Evolutionary conservation across 2,888 invertebrate species (phyloP).

Genomic region (Synanthedon myopaeformis): DNA sequence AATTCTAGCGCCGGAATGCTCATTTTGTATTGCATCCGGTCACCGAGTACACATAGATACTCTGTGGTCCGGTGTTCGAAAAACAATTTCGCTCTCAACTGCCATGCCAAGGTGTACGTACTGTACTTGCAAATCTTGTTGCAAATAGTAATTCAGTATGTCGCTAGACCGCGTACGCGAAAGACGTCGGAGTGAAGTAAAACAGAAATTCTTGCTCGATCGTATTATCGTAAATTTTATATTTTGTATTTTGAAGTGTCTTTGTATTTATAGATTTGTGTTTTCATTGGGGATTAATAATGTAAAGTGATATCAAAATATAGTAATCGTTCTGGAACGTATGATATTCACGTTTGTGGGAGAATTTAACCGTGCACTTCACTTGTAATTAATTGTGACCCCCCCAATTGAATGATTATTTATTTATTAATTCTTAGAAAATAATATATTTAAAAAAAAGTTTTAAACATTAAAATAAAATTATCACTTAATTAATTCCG

Average conservation of each 20-base stretch:
- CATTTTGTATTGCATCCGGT: constrained; percentile 13
- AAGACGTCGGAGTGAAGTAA: constrained; percentile 21
- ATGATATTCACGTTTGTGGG: not conserved
- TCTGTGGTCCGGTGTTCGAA: constrained; percentile 36
- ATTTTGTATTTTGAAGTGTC: constrained; percentile 14
- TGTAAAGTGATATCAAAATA: not conserved
- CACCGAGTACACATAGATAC: too few relatives aligned
- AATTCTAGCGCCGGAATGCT: not conserved
- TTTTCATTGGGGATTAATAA: not conserved
- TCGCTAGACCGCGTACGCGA: constrained; percentile 47
- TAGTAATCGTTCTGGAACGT: not conserved
- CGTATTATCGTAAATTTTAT: constrained; percentile 30
- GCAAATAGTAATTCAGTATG: constrained; percentile 42
- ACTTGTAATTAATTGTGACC: not conserved
- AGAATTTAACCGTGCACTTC: not conserved
- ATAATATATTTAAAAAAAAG: not conserved
- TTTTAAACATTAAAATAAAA: not conserved
- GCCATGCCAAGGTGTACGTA: constrained; percentile 9
- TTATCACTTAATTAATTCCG: too few relatives aligned
- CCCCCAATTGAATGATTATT: not conserved
- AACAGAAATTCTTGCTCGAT: not conserved
- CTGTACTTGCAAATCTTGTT: constrained; percentile 28
- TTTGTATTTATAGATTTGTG: not conserved
- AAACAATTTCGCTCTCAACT: constrained; percentile 60
- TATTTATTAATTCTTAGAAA: not conserved